phyloP scores from a whole-genome alignment of 2,113 vertebrate species.

The Cyanoliseus patagonus region DNA sequence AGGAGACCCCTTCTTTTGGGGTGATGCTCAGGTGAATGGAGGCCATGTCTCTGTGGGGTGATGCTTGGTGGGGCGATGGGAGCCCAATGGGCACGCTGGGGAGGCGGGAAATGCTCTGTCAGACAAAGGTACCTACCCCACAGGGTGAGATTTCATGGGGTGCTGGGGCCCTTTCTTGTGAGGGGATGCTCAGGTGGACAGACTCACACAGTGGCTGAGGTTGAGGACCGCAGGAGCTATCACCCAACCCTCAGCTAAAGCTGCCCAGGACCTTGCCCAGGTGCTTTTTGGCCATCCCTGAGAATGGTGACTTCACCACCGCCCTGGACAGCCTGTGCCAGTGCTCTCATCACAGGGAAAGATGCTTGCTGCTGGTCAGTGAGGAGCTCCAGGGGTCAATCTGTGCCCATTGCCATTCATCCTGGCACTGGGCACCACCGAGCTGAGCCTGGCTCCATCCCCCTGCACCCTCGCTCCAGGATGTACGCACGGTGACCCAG shows the following conservation, averaged over 20 bases:
- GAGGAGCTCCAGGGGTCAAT: rapidly evolving
- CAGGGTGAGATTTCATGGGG: background rate
- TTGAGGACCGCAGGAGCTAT: background rate
- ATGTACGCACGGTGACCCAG: rapidly evolving
- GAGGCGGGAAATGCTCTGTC: background rate
- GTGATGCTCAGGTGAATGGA: background rate
- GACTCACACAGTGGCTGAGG: rapidly evolving
- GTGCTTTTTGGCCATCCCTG: background rate
- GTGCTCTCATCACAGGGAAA: rapidly evolving
- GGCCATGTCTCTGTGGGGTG: rapidly evolving
- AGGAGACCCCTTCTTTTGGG: background rate
- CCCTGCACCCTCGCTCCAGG: background rate
- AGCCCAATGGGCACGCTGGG: background rate
- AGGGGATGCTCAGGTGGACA: background rate
- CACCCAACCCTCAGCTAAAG: background rate
- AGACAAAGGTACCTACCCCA: background rate
- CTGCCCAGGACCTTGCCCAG: background rate
- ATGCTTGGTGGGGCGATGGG: background rate
- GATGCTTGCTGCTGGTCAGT: background rate
- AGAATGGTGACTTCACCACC: background rate
- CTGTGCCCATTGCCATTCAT: background rate
- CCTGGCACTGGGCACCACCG: background rate
- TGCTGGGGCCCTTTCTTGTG: background rate
- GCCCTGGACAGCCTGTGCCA: background rate
- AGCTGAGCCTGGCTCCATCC: background rate